Evolutionary conservation across 2,888 invertebrate species (phyloP).

Genomic region (Argynnis bischoffii): DNA sequence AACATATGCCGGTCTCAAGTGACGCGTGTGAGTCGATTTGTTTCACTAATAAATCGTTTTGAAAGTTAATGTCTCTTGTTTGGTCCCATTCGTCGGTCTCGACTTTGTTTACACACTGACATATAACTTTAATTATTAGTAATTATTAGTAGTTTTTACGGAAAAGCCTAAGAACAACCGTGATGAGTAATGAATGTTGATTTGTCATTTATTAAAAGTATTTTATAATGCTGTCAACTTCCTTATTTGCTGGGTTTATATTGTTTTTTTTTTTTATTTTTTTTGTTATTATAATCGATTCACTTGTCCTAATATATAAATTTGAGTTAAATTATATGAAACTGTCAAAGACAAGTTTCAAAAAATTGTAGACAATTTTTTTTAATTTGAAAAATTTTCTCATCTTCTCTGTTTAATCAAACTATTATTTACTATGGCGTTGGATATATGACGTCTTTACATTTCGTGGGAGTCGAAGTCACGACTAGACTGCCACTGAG

Average conservation of each 20-base stretch:
- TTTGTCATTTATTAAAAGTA: neutral
- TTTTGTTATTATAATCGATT: neutral
- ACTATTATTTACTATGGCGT: conserved; percentile 3
- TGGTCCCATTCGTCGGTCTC: no score
- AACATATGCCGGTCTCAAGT: no score
- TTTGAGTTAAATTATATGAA: neutral
- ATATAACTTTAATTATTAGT: no score
- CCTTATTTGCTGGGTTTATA: conserved; percentile 1
- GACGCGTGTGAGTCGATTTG: no score
- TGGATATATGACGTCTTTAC: conserved; percentile 7
- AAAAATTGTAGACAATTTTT: neutral
- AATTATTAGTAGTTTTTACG: no score
- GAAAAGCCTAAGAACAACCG: neutral
- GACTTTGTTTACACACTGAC: no score
- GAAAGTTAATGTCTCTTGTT: no score
- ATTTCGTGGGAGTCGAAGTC: neutral
- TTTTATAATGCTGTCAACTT: conserved; percentile 6
- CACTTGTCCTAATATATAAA: no score
- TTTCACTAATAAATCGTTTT: no score
- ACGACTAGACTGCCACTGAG: conserved; percentile 3
- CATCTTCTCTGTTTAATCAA: neutral
- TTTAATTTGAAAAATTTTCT: neutral
- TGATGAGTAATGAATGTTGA: neutral
- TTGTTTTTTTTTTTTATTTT: neutral
- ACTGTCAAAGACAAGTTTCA: neutral